These are phyloP conservation scores for Caretta caretta DNA, from an alignment of 2,113 vertebrate genomes.

Conservation along the genomic window DNA sequence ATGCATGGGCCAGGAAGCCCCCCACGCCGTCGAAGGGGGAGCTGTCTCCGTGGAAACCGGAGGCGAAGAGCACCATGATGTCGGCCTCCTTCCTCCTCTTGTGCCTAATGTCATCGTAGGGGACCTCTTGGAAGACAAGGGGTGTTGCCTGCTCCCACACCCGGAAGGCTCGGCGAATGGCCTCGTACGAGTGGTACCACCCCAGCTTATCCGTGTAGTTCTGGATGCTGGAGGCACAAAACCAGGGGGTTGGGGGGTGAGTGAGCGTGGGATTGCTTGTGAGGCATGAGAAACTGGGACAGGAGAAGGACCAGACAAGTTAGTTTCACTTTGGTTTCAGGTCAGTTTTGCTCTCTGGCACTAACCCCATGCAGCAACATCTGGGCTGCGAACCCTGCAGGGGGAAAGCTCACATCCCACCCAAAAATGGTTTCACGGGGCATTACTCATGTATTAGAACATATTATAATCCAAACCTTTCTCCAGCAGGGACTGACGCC, in stretches of 20 bases:
- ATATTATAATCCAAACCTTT: neutral
- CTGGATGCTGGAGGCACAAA: slow-evolving; percentile 83
- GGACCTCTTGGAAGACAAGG: slow-evolving; percentile 88
- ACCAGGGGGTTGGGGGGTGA: neutral
- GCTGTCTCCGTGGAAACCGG: slow-evolving; percentile 96
- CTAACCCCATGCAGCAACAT: neutral
- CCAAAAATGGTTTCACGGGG: neutral
- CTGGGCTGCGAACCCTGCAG: neutral
- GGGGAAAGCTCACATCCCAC: neutral
- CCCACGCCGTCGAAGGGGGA: slow-evolving; percentile 94
- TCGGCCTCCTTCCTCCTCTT: slow-evolving; percentile 88
- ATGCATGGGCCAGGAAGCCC: slow-evolving; percentile 96
- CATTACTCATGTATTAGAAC: neutral
- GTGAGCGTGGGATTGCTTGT: fast-evolving
- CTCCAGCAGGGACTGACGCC: neutral
- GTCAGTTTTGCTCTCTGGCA: no score
- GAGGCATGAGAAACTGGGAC: neutral
- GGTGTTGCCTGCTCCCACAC: slow-evolving; percentile 92
- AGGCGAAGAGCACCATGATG: slow-evolving; percentile 95
- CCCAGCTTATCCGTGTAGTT: slow-evolving; percentile 93
- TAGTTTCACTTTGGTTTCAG: neutral
- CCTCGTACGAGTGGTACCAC: slow-evolving; percentile 77
- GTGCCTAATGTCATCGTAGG: slow-evolving; percentile 86
- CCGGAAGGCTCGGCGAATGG: slow-evolving; percentile 86
- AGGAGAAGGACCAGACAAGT: neutral